Evolutionary conservation across 1,140 invertebrate species (phyloP).

Genomic region (Atta texana): DNA sequence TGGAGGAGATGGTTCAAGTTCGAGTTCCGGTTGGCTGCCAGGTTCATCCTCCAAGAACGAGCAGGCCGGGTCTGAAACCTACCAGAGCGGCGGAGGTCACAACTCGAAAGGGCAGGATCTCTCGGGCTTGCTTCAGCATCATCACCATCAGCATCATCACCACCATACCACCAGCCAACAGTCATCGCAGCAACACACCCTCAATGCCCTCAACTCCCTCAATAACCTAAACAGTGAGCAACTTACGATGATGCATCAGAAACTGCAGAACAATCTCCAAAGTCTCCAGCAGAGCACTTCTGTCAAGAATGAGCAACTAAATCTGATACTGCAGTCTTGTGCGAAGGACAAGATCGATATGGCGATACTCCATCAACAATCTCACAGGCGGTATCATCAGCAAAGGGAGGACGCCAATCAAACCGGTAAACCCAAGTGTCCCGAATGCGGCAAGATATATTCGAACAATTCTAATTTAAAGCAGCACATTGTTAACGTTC

Average conservation of each 20-base stretch:
- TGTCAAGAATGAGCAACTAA: constrained; percentile 76
- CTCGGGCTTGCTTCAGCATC: constrained; percentile 77
- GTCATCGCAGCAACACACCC: constrained; percentile 75
- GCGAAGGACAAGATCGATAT: constrained; percentile 83
- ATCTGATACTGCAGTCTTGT: constrained; percentile 83
- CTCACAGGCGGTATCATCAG: constrained; percentile 64
- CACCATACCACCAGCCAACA: constrained; percentile 79
- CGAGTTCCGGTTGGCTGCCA: constrained; percentile 84
- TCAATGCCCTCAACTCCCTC: constrained; percentile 73
- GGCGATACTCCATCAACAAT: constrained; percentile 77
- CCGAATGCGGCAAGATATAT: constrained; percentile 90
- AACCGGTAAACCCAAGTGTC: constrained; percentile 88
- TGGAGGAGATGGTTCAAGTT: constrained; percentile 84
- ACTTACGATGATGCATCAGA: constrained; percentile 83
- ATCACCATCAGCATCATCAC: constrained; percentile 78
- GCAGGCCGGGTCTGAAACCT: constrained; percentile 76
- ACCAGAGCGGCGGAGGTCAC: constrained; percentile 76
- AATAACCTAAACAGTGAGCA: constrained; percentile 81
- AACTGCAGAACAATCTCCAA: constrained; percentile 82
- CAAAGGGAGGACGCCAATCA: constrained; percentile 70
- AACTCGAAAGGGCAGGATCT: constrained; percentile 79
- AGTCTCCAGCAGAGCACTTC: constrained; percentile 69
- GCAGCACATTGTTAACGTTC: constrained; percentile 91
- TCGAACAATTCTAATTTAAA: constrained; percentile 90
- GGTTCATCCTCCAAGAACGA: constrained; percentile 81